Evolutionary conservation across 1,140 invertebrate species (phyloP).

Genomic region (Caenorhabditis inopinata): DNA sequence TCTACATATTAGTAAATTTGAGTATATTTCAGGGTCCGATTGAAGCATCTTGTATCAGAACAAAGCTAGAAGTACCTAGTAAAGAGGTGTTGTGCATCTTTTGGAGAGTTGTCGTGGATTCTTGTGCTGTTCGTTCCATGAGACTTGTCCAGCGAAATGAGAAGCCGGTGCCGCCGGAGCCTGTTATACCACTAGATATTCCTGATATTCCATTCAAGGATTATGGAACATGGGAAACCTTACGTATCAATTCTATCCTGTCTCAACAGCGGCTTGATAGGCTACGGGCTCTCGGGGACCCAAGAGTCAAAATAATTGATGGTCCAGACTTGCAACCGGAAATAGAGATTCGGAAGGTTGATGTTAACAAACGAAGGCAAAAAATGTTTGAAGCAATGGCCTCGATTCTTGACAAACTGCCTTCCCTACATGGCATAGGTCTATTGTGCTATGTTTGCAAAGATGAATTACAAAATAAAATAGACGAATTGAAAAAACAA

Average conservation of each 20-base stretch:
- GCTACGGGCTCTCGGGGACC: neutral
- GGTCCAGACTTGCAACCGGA: neutral
- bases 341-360: neutral
- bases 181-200: no score
- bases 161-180: no score
- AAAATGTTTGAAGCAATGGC: neutral
- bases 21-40: neutral
- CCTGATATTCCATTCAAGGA: neutral
- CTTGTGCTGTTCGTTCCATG: neutral
- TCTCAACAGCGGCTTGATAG: neutral
- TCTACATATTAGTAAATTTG: neutral
- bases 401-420: neutral
- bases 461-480: neutral
- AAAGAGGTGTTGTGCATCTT: neutral
- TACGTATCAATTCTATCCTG: neutral
- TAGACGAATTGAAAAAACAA: neutral
- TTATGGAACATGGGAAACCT: neutral
- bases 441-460: neutral
- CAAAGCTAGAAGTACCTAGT: neutral
- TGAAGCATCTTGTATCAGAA: neutral
- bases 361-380: neutral
- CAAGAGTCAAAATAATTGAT: neutral
- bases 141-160: neutral
- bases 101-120: slow-evolving; percentile 1
- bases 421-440: neutral